Evolutionary conservation across 2,797 vertebrate genomes (phyloP), one percentile per base, ranked within the genome.

Genomic region (Chloroceryle amazona): DNA sequence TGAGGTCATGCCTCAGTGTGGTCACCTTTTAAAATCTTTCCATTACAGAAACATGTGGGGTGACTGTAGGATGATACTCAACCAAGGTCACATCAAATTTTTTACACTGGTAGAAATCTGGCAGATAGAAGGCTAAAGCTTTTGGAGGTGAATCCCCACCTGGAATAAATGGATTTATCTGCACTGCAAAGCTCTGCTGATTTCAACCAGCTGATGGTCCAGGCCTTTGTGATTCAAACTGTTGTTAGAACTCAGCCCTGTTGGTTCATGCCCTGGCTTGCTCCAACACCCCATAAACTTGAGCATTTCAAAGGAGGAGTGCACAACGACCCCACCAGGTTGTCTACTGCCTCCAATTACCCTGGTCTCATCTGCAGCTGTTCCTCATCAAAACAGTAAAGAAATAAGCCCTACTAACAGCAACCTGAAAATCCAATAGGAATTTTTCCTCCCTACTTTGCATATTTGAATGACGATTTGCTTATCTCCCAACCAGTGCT

Each of bases 211-310:
- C 79, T 74, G 79, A 96, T 63, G 75, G 47, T 11, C 35, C 1
- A 0, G 41, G 62, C 71, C 78, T 80, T 85, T 81, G 65, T 55
- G 74, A 58, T 68, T 52, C 71, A 72, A 76, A 25, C 33, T 52
- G 11, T 31, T 86, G 79, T 26, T 66, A 92, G 89, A 84, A 46
- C 66, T 25, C 70, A 96, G 95, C 66, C 66, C 28, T 10, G 58
- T 44, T 4, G 1, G 63, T 90, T 95, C 96, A 39, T 80, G 78
- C 73, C 93, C 81, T 7, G 5, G 37, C 82, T 49, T 81, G 44
- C 72, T 81, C 71, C 57, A 44, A 86, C 95, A 96, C 95, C 75
- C 84, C 62, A 93, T 95, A 95, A 96, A 83, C 76, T 11, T 60
- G 17, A 54, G 49, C 85, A 42, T 93, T 95, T 97, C 81, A 94